Conservation (phyloP, 1,140 invertebrate species). For the Tetragnatha versicolor region DNA sequence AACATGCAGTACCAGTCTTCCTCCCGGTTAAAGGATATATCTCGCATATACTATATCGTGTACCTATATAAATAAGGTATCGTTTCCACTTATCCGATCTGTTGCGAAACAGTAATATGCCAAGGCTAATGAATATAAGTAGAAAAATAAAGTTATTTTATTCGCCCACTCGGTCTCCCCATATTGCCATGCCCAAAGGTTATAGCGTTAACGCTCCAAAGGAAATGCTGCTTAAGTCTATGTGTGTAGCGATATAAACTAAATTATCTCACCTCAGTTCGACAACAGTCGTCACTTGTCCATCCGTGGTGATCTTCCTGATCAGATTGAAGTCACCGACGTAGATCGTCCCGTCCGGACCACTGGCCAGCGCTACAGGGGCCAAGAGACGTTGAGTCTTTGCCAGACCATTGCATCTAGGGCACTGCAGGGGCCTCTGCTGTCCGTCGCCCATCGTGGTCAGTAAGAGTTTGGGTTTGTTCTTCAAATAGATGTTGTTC, state of each 20-base stretch:
- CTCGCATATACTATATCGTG: too few relatives aligned
- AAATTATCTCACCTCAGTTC: slow-evolving; percentile 73
- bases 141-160: too few relatives aligned
- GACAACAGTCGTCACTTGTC: slow-evolving; percentile 90
- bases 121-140: too few relatives aligned
- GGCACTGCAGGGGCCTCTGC: slow-evolving; percentile 77
- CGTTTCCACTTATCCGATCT: too few relatives aligned
- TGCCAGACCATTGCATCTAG: slow-evolving; percentile 79
- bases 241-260: too few relatives aligned
- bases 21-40: too few relatives aligned
- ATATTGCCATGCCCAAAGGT: neutral
- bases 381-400: slow-evolving; percentile 86
- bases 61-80: too few relatives aligned
- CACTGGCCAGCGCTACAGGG: slow-evolving; percentile 90
- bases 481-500: slow-evolving; percentile 89
- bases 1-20: too few relatives aligned
- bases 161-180: neutral
- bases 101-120: too few relatives aligned
- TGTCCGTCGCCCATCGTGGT: slow-evolving; percentile 93
- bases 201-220: neutral
- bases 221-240: neutral
- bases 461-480: slow-evolving; percentile 80
- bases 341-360: slow-evolving; percentile 94
- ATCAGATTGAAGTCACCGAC: slow-evolving; percentile 97
- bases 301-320: slow-evolving; percentile 88